These are phyloP conservation scores for Bembecia ichneumoniformis DNA, from an alignment of 2,888 invertebrate species.

Conservation along the genomic window DNA sequence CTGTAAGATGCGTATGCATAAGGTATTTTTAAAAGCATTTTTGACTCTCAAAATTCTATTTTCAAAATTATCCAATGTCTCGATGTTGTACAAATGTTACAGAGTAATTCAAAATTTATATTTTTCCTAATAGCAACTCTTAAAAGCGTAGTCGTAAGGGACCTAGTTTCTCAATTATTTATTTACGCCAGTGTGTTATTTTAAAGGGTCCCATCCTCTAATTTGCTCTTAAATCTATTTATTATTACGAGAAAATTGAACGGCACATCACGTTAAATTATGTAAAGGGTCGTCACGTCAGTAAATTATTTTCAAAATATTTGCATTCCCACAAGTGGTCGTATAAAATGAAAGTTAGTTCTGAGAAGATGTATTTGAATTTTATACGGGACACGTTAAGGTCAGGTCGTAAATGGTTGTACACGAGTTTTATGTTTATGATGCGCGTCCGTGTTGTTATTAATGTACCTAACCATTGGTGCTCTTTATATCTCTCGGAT, in stretches of 20 bases:
- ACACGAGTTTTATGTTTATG: slow-evolving; percentile 41
- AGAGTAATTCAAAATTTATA: no score
- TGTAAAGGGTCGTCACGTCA: not conserved
- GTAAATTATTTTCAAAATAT: not conserved
- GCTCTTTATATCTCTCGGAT: slow-evolving; percentile 24
- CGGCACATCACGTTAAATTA: not conserved
- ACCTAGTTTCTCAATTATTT: no score
- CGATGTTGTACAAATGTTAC: no score
- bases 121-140: no score
- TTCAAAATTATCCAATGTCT: no score
- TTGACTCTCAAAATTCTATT: no score
- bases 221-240: not conserved
- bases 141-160: no score
- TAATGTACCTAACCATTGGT: slow-evolving; percentile 26
- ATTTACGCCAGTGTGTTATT: no score
- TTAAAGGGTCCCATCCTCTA: no score
- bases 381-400: slow-evolving; percentile 15
- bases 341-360: slow-evolving; percentile 35
- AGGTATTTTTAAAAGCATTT: no score
- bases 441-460: slow-evolving; percentile 31
- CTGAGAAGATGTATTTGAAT: slow-evolving; percentile 30
- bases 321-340: not conserved
- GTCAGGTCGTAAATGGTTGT: slow-evolving; percentile 19
- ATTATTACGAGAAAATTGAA: not conserved
- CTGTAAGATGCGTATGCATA: no score